Base-by-base conservation (phyloP, 2,797 vertebrate genomes). In the Molossus alvarezi region DNA sequence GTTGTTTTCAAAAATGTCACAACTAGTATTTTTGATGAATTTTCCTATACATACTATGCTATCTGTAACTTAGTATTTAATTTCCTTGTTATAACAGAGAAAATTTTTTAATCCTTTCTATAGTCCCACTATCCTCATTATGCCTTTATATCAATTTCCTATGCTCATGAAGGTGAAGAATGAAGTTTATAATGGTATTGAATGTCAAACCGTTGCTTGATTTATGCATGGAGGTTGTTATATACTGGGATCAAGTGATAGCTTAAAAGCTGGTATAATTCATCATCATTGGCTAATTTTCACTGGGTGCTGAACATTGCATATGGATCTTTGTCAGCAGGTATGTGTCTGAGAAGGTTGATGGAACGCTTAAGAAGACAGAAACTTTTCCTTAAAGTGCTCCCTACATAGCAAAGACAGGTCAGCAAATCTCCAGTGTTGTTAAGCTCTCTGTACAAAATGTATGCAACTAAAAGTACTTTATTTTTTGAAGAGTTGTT, bases 241-340 rank as follows among this genome's bases (percentile, higher is more conserved):
- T 65, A 92, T 89, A 87, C 90, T 72, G 88, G 92, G 85, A 96
- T 96, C 96, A 95, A 95, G 76, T 98, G 97, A 97, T 97, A 97
- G 97, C 96, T 96, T 97, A 97, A 97, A 98, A 97, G 95, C 95
- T 80, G 77, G 91, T 92, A 95, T 97, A 97, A 98, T 98, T 97
- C 95, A 97, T 97, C 97, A 97, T 95, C 92, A 97, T 95, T 96
- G 81, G 95, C 88, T 97, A 96, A 96, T 96, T 97, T 97, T 96
- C 94, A 67, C 95, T 90, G 94, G 94, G 95, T 96, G 86, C 92
- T 94, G 92, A 96, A 55, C 88, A 72, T 67, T 65, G 23, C 72
- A 69, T 88, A 92, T 64, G 82, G 85, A 33, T 94, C 58, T 77
- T 91, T 97, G 94, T 96, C 95, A 96, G 95, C 88, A 77, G 79